Evolutionary conservation across 2,888 invertebrate genomes (phyloP), one percentile per base, ranked within the genome.

Genomic region (Macrophya alboannulata): DNA sequence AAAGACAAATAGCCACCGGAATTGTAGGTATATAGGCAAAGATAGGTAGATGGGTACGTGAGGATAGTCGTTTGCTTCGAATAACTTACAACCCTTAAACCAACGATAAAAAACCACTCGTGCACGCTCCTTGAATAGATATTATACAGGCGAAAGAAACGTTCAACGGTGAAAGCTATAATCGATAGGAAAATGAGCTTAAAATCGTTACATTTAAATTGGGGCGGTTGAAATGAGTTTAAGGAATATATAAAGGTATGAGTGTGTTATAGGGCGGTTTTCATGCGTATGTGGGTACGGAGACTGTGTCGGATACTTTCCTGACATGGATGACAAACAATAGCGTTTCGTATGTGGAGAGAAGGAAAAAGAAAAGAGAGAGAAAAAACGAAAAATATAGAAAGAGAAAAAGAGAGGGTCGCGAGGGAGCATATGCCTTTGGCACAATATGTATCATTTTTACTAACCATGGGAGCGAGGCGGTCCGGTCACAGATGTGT

Each of bases 401-500:
- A n/a, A n/a, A 51, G 74, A 84, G 48, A 65, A 12, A 15, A 6
- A 21, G 74, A 45, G 2, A 51, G 82, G 74, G 74, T 71, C 37
- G 37, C 40, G 48, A 21, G 76, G 51, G 48, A 76, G 85, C 89
- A 89, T 89, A 90, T 89, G 91, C 86, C 88, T 89, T 89, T 86
- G 86, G 88, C 88, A 87, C 91, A 90, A 90, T 90, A 89, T 91
- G 91, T 62, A 62, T 62, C 62, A 62, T 62, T 62, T 62, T 62
- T 62, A 76, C 87, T 82, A 83, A 87, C 86, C 87, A 89, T 88
- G 90, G 89, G 89, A 89, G 88, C 89, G 87, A 86, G 89, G 89
- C 88, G 87, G 74, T 81, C 85, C 86, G 87, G 87, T 90, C 92
- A 88, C 92, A 92, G 91, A 92, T 92, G 92, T 88, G 91, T 89